A percentile compares a stretch with the other conserved stretches of the same genome.
Conservation (phyloP, 2,888 invertebrate genomes). For the Sesamia inferens region DNA sequence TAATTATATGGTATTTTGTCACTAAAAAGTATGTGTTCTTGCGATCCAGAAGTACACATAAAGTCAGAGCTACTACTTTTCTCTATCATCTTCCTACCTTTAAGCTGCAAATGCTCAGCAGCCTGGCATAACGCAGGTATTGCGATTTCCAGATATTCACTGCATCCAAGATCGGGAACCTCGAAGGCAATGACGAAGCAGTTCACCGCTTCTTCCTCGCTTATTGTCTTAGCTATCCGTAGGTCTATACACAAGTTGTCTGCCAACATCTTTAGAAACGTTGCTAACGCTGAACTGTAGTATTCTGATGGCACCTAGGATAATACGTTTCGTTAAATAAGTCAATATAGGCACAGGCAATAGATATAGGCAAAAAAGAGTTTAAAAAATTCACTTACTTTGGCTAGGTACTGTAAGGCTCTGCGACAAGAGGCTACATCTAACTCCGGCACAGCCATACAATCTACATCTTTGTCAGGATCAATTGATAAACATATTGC, state of each 20-base stretch:
- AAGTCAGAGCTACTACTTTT: neutral
- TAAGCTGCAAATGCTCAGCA: conserved; percentile 92
- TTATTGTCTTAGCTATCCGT: conserved; percentile 87
- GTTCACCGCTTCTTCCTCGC: conserved; percentile 89
- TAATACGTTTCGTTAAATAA: neutral
- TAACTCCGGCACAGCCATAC: conserved; percentile 91
- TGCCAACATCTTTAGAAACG: conserved; percentile 93
- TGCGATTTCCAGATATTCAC: conserved; percentile 95
- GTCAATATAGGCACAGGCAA: neutral
- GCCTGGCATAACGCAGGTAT: conserved; percentile 95
- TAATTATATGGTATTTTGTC: neutral
- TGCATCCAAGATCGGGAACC: conserved; percentile 93
- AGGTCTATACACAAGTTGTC: conserved; percentile 93
- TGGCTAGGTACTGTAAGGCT: conserved; percentile 90
- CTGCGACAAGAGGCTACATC: conserved; percentile 93
- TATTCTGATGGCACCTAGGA: conserved; percentile 83
- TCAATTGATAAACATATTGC: conserved; percentile 89
- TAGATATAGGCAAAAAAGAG: too few species aligned
- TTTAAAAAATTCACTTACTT: conserved; percentile 71
- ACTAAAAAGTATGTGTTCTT: neutral
- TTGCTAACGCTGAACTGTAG: conserved; percentile 92
- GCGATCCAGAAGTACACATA: too few species aligned
- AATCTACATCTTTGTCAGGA: conserved; percentile 96
- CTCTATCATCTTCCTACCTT: conserved; percentile 74
- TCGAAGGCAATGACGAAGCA: conserved; percentile 94